phyloP scores from a whole-genome alignment of 2,113 vertebrate genomes.

The Formicarius rufipectus region DNA sequence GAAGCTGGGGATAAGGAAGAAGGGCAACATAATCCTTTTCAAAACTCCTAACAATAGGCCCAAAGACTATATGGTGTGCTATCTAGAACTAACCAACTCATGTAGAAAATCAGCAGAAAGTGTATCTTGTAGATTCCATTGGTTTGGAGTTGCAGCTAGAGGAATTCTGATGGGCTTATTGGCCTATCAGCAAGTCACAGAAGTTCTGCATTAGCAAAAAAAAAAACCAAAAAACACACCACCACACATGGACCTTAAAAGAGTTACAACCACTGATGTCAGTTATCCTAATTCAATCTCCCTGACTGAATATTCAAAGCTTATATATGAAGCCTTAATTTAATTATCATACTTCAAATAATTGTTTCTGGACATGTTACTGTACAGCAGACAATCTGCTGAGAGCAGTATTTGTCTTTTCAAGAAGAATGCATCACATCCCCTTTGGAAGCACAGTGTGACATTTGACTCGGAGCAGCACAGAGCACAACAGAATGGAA shows the following conservation, averaged over 20 bases:
- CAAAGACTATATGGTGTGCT: background rate
- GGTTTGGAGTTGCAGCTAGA: background rate
- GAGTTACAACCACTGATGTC: background rate
- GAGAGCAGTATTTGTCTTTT: background rate
- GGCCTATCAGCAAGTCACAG: background rate
- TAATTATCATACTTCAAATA: background rate
- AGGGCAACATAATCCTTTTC: background rate
- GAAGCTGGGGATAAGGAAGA: background rate
- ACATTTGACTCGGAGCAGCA: background rate
- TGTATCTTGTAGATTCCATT: background rate
- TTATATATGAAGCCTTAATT: background rate
- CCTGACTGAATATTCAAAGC: background rate
- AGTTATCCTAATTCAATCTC: background rate
- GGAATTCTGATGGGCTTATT: background rate
- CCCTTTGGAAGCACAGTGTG: background rate
- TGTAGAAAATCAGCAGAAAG: background rate
- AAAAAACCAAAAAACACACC: no score
- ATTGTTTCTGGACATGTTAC: background rate
- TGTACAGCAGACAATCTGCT: background rate
- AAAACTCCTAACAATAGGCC: background rate
- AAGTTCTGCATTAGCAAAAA: background rate
- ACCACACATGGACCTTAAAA: background rate
- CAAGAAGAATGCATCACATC: background rate
- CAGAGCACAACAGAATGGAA: background rate
- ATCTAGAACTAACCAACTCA: background rate